phyloP scores from a whole-genome alignment of 2,888 invertebrate genomes.

The Timandra comae region DNA sequence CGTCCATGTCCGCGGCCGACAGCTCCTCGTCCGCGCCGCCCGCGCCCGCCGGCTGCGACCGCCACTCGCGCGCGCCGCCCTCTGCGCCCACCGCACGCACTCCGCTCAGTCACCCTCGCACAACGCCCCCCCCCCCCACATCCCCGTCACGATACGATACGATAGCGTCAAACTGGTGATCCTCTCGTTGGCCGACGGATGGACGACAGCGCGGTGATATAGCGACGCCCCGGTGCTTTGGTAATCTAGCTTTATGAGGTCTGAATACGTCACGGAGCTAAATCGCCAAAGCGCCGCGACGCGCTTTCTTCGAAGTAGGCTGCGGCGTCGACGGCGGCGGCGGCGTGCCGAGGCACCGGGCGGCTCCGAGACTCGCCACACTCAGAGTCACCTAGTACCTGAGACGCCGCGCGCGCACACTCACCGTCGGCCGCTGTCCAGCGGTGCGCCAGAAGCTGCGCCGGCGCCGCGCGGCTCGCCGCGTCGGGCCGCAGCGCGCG shows the following conservation, averaged over 20 bases:
- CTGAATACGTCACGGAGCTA: conserved; percentile 88
- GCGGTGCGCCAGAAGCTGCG: conserved; percentile 82
- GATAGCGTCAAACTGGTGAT: too few species aligned
- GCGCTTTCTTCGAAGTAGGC: conserved; percentile 25
- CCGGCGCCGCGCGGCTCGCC: conserved; percentile 79
- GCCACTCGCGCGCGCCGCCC: conserved; percentile 44
- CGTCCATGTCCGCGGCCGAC: conserved; percentile 58
- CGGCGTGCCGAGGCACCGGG: conserved; percentile 70
- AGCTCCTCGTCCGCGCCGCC: conserved; percentile 28
- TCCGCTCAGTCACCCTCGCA: too few species aligned
- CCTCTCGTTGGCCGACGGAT: too few species aligned
- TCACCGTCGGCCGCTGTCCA: conserved; percentile 16
- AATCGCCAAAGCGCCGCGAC: conserved; percentile 89
- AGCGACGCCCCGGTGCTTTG: conserved; percentile 83
- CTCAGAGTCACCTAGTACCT: conserved; percentile 95
- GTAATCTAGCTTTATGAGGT: conserved; percentile 96
- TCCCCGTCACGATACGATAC: too few species aligned
- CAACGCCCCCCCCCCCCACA: too few species aligned
- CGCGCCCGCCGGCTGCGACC: conserved; percentile 30
- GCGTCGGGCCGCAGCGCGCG: conserved; percentile 84
- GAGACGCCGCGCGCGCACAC: conserved; percentile 64
- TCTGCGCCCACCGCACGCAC: conserved; percentile 38
- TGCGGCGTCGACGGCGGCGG: conserved; percentile 42
- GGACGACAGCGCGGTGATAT: conserved; percentile 13
- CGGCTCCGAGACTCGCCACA: conserved; percentile 70